These are phyloP conservation scores for Campoletis raptor DNA, from an alignment of 2,888 invertebrate species.

Conservation along the genomic window DNA sequence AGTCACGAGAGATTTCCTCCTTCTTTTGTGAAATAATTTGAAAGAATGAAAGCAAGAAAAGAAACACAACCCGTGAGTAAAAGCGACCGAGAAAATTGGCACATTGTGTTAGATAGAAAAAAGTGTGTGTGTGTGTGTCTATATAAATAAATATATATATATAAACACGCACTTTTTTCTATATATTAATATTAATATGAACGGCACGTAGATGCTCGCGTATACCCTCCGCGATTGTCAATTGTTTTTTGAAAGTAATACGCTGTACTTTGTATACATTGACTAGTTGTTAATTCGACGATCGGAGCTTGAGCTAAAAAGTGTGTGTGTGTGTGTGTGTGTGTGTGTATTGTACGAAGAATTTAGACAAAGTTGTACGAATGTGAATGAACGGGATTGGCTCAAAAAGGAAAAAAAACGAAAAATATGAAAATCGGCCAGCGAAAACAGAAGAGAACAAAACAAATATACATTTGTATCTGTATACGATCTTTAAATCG, in stretches of 20 bases:
- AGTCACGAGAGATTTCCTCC: slow-evolving; percentile 3
- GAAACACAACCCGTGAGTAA: slow-evolving; percentile 17
- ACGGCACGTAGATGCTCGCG: slow-evolving; percentile 73
- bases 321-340: slow-evolving; percentile 24
- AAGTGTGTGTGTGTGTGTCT: background rate
- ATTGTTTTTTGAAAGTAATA: slow-evolving; percentile 85
- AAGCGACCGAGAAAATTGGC: slow-evolving; percentile 6
- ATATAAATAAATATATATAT: too few relatives aligned
- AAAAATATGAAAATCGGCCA: background rate
- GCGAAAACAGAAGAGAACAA: slow-evolving; percentile 3
- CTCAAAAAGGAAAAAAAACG: slow-evolving; percentile 32
- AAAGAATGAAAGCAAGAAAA: slow-evolving; percentile 18
- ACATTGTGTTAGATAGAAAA: slow-evolving; percentile 51
- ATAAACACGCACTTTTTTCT: background rate
- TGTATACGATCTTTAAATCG: slow-evolving; percentile 75
- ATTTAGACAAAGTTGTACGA: slow-evolving; percentile 41
- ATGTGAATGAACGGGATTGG: slow-evolving; percentile 26
- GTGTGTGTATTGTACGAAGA: slow-evolving; percentile 51
- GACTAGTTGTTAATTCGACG: slow-evolving; percentile 68
- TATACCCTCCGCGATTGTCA: slow-evolving; percentile 82
- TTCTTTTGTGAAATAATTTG: slow-evolving; percentile 8
- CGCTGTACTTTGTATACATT: slow-evolving; percentile 79
- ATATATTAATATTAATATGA: slow-evolving; percentile 33
- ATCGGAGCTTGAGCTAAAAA: slow-evolving; percentile 36
- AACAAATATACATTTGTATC: slow-evolving; percentile 74